phyloP scores from a whole-genome alignment of 2,797 vertebrate species.

The Sylvilagus floridanus region DNA sequence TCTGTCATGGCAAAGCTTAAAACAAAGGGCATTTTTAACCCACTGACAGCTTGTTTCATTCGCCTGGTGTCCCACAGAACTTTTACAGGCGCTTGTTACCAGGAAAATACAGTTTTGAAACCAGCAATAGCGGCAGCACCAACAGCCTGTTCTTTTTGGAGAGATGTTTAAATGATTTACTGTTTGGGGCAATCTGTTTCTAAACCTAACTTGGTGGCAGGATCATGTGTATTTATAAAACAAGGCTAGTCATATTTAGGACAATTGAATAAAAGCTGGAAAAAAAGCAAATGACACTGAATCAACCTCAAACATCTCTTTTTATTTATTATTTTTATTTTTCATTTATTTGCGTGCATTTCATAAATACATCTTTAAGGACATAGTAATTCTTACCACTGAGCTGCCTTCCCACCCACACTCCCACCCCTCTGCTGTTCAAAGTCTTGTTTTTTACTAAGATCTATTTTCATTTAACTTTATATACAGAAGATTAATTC shows the following conservation, averaged over 20 bases:
- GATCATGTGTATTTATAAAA: constrained; percentile 87
- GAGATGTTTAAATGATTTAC: constrained; percentile 84
- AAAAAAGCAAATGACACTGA: constrained; percentile 90
- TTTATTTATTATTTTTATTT: too few species aligned
- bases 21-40: constrained; percentile 74
- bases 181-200: constrained; percentile 84
- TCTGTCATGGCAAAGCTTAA: constrained; percentile 80
- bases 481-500: too few species aligned
- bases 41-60: constrained; percentile 85
- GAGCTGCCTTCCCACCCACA: too few species aligned
- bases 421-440: too few species aligned
- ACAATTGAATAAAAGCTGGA: constrained; percentile 90
- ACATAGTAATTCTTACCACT: too few species aligned
- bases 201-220: constrained; percentile 85
- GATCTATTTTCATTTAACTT: too few species aligned
- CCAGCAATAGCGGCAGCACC: constrained; percentile 82
- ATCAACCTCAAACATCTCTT: constrained; percentile 86
- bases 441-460: too few species aligned
- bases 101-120: constrained; percentile 81
- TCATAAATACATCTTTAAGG: too few species aligned
- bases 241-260: constrained; percentile 87
- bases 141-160: constrained; percentile 76
- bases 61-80: constrained; percentile 81
- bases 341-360: too few species aligned
- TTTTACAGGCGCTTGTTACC: constrained; percentile 76